Evolutionary conservation across 2,888 invertebrate species (phyloP).

Genomic region (Zhuqinia jingwanae): DNA sequence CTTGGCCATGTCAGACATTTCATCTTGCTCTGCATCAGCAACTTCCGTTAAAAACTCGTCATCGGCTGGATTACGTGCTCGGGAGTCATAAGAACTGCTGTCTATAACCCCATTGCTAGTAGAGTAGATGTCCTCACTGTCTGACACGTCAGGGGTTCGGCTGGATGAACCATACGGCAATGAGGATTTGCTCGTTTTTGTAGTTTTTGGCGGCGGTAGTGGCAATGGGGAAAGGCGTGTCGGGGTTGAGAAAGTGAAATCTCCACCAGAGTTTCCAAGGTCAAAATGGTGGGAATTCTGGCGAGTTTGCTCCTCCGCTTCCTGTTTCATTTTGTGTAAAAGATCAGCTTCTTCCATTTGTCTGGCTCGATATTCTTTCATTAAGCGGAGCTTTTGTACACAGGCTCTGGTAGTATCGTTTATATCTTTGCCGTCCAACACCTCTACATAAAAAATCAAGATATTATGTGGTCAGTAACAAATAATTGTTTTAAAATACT

Average conservation of each 20-base stretch:
- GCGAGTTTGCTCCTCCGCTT: neutral
- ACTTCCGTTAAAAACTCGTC: constrained; percentile 23
- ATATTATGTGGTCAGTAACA: neutral
- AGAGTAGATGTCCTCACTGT: constrained; percentile 7
- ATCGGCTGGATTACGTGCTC: constrained; percentile 34
- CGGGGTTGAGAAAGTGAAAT: constrained; percentile 70
- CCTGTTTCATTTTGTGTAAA: constrained; percentile 21
- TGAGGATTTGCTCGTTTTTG: neutral
- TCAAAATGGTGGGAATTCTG: neutral
- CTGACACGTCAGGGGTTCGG: constrained; percentile 7
- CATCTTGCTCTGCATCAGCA: constrained; percentile 37
- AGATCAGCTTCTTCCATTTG: constrained; percentile 9
- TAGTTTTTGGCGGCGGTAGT: neutral
- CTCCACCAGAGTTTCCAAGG: constrained; percentile 13
- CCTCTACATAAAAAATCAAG: constrained; percentile 81
- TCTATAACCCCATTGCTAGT: constrained; percentile 1
- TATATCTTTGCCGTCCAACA: constrained; percentile 84
- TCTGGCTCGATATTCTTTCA: constrained; percentile 64
- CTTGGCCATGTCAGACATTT: constrained; percentile 75
- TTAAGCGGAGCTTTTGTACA: constrained; percentile 83
- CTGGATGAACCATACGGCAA: neutral
- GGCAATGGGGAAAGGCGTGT: constrained; percentile 56
- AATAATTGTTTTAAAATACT: no score
- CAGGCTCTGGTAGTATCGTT: constrained; percentile 85
- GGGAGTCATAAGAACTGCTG: constrained; percentile 1